phyloP scores from a whole-genome alignment of 2,888 invertebrate genomes.

The Ophioninae sp. region DNA sequence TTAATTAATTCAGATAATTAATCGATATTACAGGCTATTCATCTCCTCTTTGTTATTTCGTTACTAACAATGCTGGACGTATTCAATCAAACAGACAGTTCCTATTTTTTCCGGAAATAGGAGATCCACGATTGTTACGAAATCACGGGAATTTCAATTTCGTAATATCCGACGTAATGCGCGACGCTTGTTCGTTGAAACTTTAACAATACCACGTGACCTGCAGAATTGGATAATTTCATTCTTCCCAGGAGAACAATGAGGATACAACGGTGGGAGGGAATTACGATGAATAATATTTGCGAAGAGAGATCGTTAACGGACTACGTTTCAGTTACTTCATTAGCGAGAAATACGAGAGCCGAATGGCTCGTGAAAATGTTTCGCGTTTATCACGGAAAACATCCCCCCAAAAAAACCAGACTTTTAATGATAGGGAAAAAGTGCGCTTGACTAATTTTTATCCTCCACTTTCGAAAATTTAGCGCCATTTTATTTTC shows the following conservation, averaged over 20 bases:
- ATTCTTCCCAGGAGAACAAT: constrained; percentile 18
- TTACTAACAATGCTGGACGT: neutral
- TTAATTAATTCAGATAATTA: neutral
- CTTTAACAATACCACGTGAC: constrained; percentile 11
- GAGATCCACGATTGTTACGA: neutral
- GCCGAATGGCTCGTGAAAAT: neutral
- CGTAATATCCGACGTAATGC: neutral
- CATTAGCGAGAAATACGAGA: constrained; percentile 29
- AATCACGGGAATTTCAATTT: neutral
- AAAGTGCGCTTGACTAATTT: neutral
- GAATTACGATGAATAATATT: constrained; percentile 44
- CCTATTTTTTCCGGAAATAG: neutral
- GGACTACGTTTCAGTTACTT: constrained; percentile 39
- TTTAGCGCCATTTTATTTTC: neutral
- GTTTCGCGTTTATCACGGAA: neutral
- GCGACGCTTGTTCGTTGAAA: constrained; percentile 4
- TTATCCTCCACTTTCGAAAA: neutral
- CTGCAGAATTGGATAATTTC: neutral
- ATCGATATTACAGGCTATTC: neutral
- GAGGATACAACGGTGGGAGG: constrained; percentile 12
- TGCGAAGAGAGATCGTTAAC: constrained; percentile 26
- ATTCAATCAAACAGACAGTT: neutral
- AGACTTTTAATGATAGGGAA: neutral
- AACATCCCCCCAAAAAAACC: neutral
- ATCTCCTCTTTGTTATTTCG: neutral